These are phyloP conservation scores for Halcyon smyrnensis DNA, from an alignment of 2,797 vertebrate genomes.

Conservation along the genomic window DNA sequence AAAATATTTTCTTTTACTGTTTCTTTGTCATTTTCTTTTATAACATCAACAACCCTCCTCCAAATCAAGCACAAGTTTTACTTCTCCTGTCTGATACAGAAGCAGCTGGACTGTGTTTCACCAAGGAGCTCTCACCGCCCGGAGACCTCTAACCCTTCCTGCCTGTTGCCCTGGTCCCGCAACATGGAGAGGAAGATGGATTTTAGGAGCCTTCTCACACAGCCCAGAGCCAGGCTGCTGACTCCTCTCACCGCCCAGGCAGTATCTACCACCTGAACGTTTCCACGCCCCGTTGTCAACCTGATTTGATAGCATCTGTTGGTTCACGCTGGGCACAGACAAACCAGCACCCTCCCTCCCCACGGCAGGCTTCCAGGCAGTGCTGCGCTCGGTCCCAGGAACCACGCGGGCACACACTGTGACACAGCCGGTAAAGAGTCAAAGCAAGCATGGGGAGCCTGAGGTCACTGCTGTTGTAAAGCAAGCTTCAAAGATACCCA, in stretches of 20 bases:
- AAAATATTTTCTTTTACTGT: not conserved
- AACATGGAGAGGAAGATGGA: not conserved
- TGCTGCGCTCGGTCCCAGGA: not conserved
- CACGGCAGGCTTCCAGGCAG: not conserved
- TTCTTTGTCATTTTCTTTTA: not conserved
- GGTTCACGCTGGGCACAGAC: not conserved
- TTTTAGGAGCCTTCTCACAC: not conserved
- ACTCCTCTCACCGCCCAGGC: not conserved
- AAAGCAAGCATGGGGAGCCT: not conserved
- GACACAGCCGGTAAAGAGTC: not conserved
- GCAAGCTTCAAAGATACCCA: conserved; percentile 44
- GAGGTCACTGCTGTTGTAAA: conserved; percentile 14
- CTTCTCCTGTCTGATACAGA: not conserved
- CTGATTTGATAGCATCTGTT: not conserved
- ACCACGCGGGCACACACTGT: not conserved
- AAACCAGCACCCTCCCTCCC: not conserved
- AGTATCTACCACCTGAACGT: not conserved
- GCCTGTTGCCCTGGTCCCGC: not conserved
- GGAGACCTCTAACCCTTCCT: not conserved
- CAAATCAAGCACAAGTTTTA: not conserved
- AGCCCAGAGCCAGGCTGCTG: not conserved
- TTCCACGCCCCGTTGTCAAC: not conserved
- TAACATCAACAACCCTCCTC: not conserved
- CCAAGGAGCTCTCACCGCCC: not conserved
- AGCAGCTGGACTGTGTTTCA: not conserved